These are phyloP conservation scores for Saccostrea cuccullata DNA, from an alignment of 1,140 invertebrate genomes.

Conservation along the genomic window DNA sequence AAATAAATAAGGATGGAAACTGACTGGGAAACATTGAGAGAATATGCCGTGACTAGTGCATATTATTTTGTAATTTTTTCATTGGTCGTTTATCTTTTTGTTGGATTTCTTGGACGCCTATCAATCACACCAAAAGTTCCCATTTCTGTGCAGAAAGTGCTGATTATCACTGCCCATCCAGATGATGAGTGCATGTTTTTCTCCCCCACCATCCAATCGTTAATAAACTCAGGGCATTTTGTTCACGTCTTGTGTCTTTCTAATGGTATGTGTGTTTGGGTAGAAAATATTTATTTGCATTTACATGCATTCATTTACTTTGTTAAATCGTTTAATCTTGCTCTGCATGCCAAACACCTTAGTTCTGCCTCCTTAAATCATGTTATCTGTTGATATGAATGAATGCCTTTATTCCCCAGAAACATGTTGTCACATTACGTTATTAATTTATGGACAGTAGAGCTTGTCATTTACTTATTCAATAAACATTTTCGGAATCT, in stretches of 20 bases:
- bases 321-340: too few relatives aligned
- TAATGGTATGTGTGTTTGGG: slow-evolving; percentile 82
- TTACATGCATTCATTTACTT: too few relatives aligned
- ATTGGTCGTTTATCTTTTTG: not conserved
- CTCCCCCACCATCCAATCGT: slow-evolving; percentile 90
- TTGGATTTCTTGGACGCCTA: slow-evolving; percentile 22
- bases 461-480: too few relatives aligned
- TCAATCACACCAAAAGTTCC: slow-evolving; percentile 32
- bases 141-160: slow-evolving; percentile 77
- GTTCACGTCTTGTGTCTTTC: slow-evolving; percentile 93
- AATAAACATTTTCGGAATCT: too few relatives aligned
- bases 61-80: not conserved
- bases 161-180: slow-evolving; percentile 95
- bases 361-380: too few relatives aligned
- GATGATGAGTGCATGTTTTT: slow-evolving; percentile 99
- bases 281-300: too few relatives aligned
- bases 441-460: too few relatives aligned
- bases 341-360: too few relatives aligned
- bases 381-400: too few relatives aligned
- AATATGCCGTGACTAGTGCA: slow-evolving; percentile 4
- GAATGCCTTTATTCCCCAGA: too few relatives aligned
- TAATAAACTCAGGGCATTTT: slow-evolving; percentile 81
- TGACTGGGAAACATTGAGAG: not conserved
- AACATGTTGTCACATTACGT: too few relatives aligned
- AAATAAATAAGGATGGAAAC: not conserved